These are phyloP conservation scores for Fistularia tabacaria DNA, from an alignment of 2,797 vertebrate species.

Conservation along the genomic window DNA sequence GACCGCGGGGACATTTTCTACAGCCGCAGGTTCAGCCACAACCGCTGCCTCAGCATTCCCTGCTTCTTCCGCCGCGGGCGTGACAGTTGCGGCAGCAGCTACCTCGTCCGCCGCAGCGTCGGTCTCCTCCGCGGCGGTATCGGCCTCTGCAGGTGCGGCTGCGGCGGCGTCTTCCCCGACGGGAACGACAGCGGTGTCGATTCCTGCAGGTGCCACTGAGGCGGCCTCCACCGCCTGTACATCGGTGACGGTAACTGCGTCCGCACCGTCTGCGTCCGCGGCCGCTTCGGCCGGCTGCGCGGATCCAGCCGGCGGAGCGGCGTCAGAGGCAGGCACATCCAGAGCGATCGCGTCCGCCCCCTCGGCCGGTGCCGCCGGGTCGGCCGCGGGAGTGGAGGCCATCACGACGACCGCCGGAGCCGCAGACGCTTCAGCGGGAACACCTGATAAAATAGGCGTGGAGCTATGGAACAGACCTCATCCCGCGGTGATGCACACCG, in stretches of 20 bases:
- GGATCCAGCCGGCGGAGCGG: conserved; percentile 27
- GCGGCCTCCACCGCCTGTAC: conserved; percentile 20
- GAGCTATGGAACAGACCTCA: neutral
- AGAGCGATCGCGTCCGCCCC: conserved; percentile 46
- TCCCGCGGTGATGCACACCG: neutral
- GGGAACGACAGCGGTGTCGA: conserved; percentile 32
- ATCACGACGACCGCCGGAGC: conserved; percentile 57
- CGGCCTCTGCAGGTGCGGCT: neutral
- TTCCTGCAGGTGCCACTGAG: conserved; percentile 43
- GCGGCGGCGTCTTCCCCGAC: conserved; percentile 1
- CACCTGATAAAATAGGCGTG: conserved; percentile 17
- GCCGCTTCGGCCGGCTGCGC: conserved; percentile 31
- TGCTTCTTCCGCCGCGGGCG: conserved; percentile 7
- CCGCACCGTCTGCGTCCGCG: conserved; percentile 24
- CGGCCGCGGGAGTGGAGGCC: conserved; percentile 40
- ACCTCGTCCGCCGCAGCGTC: conserved; percentile 8
- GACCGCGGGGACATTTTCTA: conserved; percentile 19
- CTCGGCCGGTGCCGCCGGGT: conserved; percentile 33
- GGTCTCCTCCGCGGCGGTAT: neutral
- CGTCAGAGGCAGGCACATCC: conserved; percentile 41
- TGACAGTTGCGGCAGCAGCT: conserved; percentile 3
- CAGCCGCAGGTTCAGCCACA: neutral
- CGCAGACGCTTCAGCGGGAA: conserved; percentile 44
- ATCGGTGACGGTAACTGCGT: conserved; percentile 19
- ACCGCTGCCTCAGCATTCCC: no score